Conservation (phyloP, 2,797 vertebrate genomes). For the Acropternis orthonyx region DNA sequence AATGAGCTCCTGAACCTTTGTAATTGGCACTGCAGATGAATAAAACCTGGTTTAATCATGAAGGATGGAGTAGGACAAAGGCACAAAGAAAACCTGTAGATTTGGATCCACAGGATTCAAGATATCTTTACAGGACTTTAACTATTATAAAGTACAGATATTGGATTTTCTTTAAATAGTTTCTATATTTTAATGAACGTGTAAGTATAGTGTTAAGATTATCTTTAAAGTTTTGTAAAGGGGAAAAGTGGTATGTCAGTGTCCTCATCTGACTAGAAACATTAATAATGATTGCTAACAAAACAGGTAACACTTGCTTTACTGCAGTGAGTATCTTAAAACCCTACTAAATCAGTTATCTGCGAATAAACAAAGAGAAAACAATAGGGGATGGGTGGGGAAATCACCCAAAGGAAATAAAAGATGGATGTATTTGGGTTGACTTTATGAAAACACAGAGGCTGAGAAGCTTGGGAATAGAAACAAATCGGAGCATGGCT, state of each 20-base stretch:
- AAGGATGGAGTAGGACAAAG: slow-evolving; percentile 14
- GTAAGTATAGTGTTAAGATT: not conserved
- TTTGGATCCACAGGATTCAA: not conserved
- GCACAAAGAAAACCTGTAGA: not conserved
- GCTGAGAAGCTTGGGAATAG: not conserved
- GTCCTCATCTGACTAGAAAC: not conserved
- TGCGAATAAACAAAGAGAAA: not conserved
- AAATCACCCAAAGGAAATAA: not conserved
- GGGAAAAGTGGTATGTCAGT: not conserved
- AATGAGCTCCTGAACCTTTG: slow-evolving; percentile 2
- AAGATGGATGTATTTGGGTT: not conserved
- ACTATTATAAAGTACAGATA: not conserved
- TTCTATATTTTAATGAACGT: not conserved
- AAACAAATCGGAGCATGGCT: not conserved
- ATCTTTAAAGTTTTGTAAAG: not conserved
- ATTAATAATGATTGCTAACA: not conserved
- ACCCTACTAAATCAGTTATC: not conserved
- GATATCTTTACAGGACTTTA: not conserved
- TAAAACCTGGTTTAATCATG: slow-evolving; percentile 16
- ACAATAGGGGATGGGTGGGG: not conserved
- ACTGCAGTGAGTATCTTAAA: not conserved
- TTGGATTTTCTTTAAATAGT: not conserved
- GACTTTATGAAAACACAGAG: not conserved
- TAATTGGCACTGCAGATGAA: not conserved
- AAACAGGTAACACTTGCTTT: not conserved